A percentile compares a stretch with the other conserved stretches of the same genome.
Conservation (phyloP, 2,113 vertebrate genomes). For the Platysteira castanea region DNA sequence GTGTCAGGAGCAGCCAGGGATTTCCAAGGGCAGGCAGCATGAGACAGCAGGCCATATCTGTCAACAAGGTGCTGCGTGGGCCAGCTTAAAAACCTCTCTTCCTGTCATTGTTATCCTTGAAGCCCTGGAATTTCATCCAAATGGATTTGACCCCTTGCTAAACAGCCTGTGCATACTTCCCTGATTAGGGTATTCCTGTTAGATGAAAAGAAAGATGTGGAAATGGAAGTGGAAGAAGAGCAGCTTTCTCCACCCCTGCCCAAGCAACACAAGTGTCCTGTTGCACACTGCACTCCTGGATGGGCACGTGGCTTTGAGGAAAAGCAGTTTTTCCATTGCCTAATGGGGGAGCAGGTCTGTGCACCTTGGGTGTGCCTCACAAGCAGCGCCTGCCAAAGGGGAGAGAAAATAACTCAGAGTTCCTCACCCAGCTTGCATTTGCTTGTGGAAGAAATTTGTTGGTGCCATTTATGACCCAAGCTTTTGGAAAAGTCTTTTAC, state of each 20-base stretch:
- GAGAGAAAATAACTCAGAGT: neutral
- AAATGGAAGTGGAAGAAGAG: neutral
- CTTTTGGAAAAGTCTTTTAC: neutral
- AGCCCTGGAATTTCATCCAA: slow-evolving; percentile 74
- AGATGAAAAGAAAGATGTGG: neutral
- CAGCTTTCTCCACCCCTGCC: neutral
- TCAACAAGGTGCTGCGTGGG: slow-evolving; percentile 31
- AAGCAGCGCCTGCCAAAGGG: neutral
- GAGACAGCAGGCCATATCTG: neutral
- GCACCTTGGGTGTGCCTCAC: neutral
- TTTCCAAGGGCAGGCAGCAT: slow-evolving; percentile 54
- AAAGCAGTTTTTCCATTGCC: neutral
- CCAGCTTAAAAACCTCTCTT: slow-evolving; percentile 56
- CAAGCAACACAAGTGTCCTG: neutral
- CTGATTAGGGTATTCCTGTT: slow-evolving; percentile 73
- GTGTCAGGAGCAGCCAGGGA: slow-evolving; percentile 25
- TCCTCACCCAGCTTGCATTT: neutral
- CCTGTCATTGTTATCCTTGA: slow-evolving; percentile 73
- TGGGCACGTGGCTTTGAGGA: neutral
- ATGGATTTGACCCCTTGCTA: slow-evolving; percentile 74
- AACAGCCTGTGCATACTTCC: slow-evolving; percentile 68
- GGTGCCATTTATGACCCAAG: neutral
- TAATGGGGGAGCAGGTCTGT: neutral
- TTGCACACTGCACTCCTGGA: neutral
- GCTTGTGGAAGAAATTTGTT: neutral